Percentiles rank a stretch among this genome's conserved stretches.
These are phyloP conservation scores for Brachystomella parvula DNA, from an alignment of 1,140 invertebrate species.

Conservation along the genomic window DNA sequence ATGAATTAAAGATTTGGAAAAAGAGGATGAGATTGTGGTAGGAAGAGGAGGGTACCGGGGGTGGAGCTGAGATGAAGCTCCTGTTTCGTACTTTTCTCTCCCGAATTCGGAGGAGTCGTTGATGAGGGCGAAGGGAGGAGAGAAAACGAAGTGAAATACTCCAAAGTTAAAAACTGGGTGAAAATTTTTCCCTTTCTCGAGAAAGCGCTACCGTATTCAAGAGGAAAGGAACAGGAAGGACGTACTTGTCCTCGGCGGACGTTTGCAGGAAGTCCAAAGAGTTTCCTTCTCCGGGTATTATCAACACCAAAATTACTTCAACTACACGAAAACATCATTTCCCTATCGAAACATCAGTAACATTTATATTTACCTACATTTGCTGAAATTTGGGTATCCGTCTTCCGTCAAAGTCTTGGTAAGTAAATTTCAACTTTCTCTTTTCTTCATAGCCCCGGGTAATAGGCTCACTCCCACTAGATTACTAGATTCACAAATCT, in stretches of 20 bases:
- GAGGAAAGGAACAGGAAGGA: conserved; percentile 37
- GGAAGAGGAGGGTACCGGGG: neutral
- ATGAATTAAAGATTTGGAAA: neutral
- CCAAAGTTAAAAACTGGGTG: too few species aligned
- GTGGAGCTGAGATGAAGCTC: neutral
- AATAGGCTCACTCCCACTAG: too few species aligned
- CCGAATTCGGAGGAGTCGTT: neutral
- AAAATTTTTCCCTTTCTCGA: too few species aligned
- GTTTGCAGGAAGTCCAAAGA: conserved; percentile 38
- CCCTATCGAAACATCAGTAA: conserved; percentile 14
- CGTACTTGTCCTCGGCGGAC: conserved; percentile 38
- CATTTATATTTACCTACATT: conserved; percentile 18
- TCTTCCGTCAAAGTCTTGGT: too few species aligned
- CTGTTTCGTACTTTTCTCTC: neutral
- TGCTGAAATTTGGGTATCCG: too few species aligned
- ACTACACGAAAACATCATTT: conserved; percentile 37
- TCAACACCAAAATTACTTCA: conserved; percentile 38
- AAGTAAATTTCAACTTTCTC: too few species aligned
- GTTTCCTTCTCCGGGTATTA: conserved; percentile 37
- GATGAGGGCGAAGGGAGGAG: too few species aligned
- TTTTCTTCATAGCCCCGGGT: too few species aligned
- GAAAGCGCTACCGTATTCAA: conserved; percentile 28
- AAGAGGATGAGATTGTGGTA: neutral
- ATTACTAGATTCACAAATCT: too few species aligned
- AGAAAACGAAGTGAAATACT: too few species aligned